Evolutionary conservation across 2,797 vertebrate genomes (phyloP).

Genomic region (Clangula hyemalis): DNA sequence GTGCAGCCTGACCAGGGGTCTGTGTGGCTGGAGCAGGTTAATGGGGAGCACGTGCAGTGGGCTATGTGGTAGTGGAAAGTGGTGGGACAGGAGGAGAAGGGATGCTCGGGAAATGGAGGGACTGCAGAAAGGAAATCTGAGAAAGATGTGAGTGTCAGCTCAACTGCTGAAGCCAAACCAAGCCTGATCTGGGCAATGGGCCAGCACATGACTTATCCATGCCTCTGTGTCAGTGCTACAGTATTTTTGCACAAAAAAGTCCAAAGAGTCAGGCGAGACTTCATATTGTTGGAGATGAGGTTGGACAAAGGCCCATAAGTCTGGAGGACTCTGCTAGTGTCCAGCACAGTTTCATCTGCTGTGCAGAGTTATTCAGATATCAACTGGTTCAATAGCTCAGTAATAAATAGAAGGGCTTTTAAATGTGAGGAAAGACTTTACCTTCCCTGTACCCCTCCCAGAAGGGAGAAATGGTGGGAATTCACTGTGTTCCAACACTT

Average conservation of each 20-base stretch:
- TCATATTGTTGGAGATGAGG: not conserved
- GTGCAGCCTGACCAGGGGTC: not conserved
- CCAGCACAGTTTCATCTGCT: not conserved
- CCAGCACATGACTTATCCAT: not conserved
- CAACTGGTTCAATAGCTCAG: not conserved
- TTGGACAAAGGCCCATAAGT: not conserved
- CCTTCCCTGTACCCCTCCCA: not conserved
- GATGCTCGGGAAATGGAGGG: not conserved
- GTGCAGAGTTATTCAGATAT: not conserved
- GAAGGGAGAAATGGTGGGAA: not conserved
- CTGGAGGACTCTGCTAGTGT: not conserved
- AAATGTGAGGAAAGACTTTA: not conserved
- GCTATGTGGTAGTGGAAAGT: not conserved
- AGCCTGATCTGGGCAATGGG: not conserved
- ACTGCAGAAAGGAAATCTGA: not conserved
- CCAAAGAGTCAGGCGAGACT: not conserved
- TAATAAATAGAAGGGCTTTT: not conserved
- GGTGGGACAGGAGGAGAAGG: not conserved
- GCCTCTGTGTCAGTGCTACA: not conserved
- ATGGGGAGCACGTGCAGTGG: not conserved
- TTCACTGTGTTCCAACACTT: not conserved
- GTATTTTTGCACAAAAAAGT: not conserved
- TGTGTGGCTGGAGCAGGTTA: not conserved
- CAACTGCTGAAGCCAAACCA: constrained; percentile 19
- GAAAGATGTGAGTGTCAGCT: not conserved